These are phyloP conservation scores for Luperina testacea DNA, from an alignment of 2,888 invertebrate species.

Conservation along the genomic window DNA sequence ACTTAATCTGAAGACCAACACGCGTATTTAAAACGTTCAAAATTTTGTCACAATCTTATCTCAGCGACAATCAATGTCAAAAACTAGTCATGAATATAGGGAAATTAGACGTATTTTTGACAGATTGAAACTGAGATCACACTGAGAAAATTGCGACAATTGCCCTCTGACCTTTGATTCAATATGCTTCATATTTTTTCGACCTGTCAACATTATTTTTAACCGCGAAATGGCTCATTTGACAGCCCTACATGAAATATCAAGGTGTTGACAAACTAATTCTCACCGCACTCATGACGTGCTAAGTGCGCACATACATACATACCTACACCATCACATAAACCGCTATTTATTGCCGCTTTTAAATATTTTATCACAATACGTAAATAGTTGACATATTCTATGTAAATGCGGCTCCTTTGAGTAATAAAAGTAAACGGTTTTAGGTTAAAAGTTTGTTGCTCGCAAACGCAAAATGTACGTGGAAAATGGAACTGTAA, in stretches of 20 bases:
- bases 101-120: too few relatives aligned
- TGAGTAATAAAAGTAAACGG: conserved; percentile 34
- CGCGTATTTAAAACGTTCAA: too few relatives aligned
- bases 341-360: conserved; percentile 39
- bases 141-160: too few relatives aligned
- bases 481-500: background rate
- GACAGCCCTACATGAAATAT: conserved; percentile 35
- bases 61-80: too few relatives aligned
- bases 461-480: conserved; percentile 16
- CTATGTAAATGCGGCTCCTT: conserved; percentile 57
- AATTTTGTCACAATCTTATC: too few relatives aligned
- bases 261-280: conserved; percentile 72
- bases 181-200: background rate
- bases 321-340: conserved; percentile 60
- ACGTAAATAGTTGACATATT: conserved; percentile 57
- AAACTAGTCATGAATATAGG: too few relatives aligned
- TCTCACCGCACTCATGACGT: conserved; percentile 72
- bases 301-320: conserved; percentile 69
- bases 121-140: too few relatives aligned
- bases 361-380: conserved; percentile 65
- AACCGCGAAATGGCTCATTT: background rate
- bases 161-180: background rate
- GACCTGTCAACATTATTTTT: background rate
- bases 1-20: background rate
- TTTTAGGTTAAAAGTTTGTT: conserved; percentile 14